Base-by-base conservation (phyloP, 2,888 invertebrate genomes). In the Mellilla xanthometata region DNA sequence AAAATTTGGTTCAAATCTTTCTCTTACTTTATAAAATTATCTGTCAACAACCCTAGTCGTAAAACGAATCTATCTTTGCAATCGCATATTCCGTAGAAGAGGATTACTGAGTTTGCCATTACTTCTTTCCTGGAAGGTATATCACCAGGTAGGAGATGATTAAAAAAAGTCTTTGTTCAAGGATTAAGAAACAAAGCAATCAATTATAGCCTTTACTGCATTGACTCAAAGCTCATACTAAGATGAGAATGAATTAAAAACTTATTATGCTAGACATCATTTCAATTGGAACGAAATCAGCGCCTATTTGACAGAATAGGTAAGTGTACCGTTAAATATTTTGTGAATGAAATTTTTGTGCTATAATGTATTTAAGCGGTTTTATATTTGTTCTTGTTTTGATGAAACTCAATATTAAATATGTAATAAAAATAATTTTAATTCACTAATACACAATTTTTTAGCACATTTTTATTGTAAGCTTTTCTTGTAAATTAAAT, bases 121-220 rank as follows among this genome's bases (percentile, higher is more conserved):
- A 83, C 81, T 72, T 77, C 63, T 65, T 89, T 87, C 88, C 77
- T 69, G 78, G 88, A 89, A 88, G 86, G 83, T 77, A 77, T 60
- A 55, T 58, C 51, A 53, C 74, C 84, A 88, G 87, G 86, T 86
- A 87, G n/a, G n/a, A n/a, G 81, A 68, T 65, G 66, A 53, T 65
- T 59, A 58, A 60, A 66, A 66, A 66, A 65, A 66, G 70, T 72
- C 77, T 76, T 86, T 81, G 79, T 83, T 66, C 70, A 54, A 38
- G 56, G 38, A 47, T 38, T 43, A 11, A 39, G 5, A 38, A 9
- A 11, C 12, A 32, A 28, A 10, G 29, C 32, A 56, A 32, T 26
- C 36, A 34, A 68, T 62, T 61, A 56, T 46, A 22, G 10, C 51
- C 56, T 52, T 44, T 70, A 58, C 12, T 0, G 0, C 1, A 1